These are phyloP conservation scores for Invenusta paracnida DNA, from an alignment of 2,888 invertebrate species.

Conservation along the genomic window DNA sequence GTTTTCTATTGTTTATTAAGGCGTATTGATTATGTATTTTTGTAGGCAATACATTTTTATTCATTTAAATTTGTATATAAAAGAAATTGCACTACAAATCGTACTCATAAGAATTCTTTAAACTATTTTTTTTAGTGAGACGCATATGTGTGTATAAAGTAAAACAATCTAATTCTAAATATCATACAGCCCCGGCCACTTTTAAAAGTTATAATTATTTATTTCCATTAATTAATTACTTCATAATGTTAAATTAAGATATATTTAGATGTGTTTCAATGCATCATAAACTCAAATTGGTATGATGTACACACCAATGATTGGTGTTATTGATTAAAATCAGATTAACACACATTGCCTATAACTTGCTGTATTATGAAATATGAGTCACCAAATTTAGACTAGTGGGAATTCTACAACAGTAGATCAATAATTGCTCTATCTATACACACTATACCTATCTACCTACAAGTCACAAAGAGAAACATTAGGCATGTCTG, in stretches of 20 bases:
- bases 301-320: not conserved
- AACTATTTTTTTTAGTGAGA: too few relatives aligned
- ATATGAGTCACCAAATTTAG: too few relatives aligned
- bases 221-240: not conserved
- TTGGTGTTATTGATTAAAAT: not conserved
- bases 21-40: too few relatives aligned
- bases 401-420: too few relatives aligned
- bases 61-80: too few relatives aligned
- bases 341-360: not conserved
- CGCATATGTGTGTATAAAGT: too few relatives aligned
- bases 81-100: too few relatives aligned
- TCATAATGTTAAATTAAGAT: not conserved
- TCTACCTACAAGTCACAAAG: not conserved
- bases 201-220: not conserved
- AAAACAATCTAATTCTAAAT: too few relatives aligned
- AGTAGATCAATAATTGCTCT: too few relatives aligned
- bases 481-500: not conserved
- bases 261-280: not conserved
- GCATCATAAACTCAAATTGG: not conserved
- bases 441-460: not conserved
- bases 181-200: not conserved
- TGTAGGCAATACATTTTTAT: too few relatives aligned
- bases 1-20: too few relatives aligned
- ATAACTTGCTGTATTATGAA: not conserved
- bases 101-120: too few relatives aligned